Evolutionary conservation across 2,888 invertebrate genomes (phyloP), one percentile per base, ranked within the genome.

Genomic region (Melanargia galathea): DNA sequence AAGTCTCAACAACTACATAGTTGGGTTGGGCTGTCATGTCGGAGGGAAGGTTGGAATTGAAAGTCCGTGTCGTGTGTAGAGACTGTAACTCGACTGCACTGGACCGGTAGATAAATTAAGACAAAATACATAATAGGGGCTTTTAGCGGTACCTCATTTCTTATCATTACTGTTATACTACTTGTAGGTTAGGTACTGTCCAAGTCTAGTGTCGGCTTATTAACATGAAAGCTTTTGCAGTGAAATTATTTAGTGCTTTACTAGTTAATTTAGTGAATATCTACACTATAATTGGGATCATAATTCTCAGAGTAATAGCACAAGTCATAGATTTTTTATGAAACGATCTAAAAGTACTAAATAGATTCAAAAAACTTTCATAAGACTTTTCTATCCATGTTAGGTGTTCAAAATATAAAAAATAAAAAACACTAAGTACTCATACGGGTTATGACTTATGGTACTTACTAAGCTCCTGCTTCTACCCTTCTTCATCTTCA

Each of bases 51-150:
- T 20, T 11, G 11, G 4, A 1, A 5, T 6, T 26, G 30, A 30
- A 30, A 30, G 45, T 11, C 1, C 7, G 52, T 7, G 3, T 33
- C 35, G 52, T 52, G 35, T 52, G 52, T 51, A 30, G 18, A 16
- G 3, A 35, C 52, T 11, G 1, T n/a, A 69, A 60, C 52, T 60
- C 63, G 54, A 60, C 59, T 51, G 59, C 62, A 56, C 40, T 62
- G 55, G 64, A 67, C 64, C 62, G 65, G 68, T 64, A 70, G 71
- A 73, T 74, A 73, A 74, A 73, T 74, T 74, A 71, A 71, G 74
- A 74, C 73, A 70, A 73, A 73, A 73, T 72, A 72, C 74, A 72
- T 74, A 73, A 72, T 71, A 71, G 71, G 65, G 61, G 71, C 71
- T 73, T 71, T 72, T 71, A 73, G 71, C 70, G 65, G 69, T 73